Base-by-base conservation (phyloP, 2,888 invertebrate genomes). In the Machimus rusticus region DNA sequence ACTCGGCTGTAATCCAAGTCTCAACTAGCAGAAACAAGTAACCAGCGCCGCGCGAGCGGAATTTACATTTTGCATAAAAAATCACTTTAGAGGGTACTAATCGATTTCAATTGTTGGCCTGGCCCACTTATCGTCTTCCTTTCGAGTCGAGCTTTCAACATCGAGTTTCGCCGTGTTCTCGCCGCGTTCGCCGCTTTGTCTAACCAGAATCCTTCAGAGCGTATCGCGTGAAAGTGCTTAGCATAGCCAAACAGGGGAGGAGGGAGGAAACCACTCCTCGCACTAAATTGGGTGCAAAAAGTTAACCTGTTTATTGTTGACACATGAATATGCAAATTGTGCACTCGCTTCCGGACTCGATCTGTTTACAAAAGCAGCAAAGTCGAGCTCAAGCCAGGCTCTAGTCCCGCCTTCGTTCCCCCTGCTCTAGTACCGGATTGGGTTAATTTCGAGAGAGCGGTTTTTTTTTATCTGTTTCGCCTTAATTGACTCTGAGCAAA, bases 241-340 rank as follows among this genome's bases (percentile, higher is more conserved):
- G 19, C 46, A 51, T 81, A 55, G 31, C 81, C 28, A 39, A 66
- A 28, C 57, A 82, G 37, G 82, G 55, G 31, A 9, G 28, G 55
- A 46, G 37, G 66, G 37, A 82, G 82, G 37, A 82, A 82, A 37
- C 82, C 57, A 57, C 39, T 57, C 66, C 82, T 82, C 82, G 82
- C 57, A 82, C 57, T 82, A 82, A 82, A 82, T 82, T 82, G 57
- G 28, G 57, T 82, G 82, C 82, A 82, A 82, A 82, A 82, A 82
- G 82, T 82, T 82, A 82, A 82, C 57, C 82, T 57, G 82, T 82
- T 82, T 82, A 82, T 82, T 82, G 82, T 82, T 82, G 82, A 82
- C 82, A 82, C 82, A 82, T 82, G 82, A 82, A 82, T 82, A 82
- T 82, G 82, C 57, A 82, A 82, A 82, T 82, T 82, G 66, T 66